These are phyloP conservation scores for Tragelaphus strepsiceros DNA, from an alignment of 2,113 vertebrate genomes.

Conservation along the genomic window DNA sequence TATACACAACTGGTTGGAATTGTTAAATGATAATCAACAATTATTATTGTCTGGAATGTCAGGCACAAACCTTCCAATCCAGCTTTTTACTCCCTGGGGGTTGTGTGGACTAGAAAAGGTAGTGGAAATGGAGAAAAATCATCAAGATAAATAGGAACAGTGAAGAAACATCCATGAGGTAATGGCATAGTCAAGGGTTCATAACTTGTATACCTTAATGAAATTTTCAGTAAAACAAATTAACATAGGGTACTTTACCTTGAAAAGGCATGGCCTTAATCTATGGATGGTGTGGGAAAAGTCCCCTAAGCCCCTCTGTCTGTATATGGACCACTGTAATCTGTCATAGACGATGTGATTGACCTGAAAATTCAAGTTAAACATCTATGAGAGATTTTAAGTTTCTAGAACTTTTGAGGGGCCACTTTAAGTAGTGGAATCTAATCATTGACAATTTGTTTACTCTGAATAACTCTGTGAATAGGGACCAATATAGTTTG, in stretches of 20 bases:
- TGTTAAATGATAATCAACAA: not conserved
- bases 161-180: not conserved
- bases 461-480: not conserved
- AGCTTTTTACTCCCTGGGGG: not conserved
- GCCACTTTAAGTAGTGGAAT: not conserved
- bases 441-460: not conserved
- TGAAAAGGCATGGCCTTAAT: not conserved
- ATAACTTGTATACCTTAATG: not conserved
- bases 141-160: not conserved
- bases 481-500: not conserved
- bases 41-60: not conserved
- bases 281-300: not conserved
- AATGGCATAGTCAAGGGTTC: not conserved
- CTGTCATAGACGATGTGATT: not conserved
- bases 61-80: not conserved
- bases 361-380: not conserved
- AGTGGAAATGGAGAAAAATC: not conserved
- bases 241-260: not conserved
- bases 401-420: not conserved
- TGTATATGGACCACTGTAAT: not conserved
- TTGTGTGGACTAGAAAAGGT: not conserved
- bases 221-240: not conserved
- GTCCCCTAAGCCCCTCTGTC: not conserved
- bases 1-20: not conserved
- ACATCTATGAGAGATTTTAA: not conserved